Conservation (phyloP, 2,888 invertebrate genomes). For the Tinea semifulvella region DNA sequence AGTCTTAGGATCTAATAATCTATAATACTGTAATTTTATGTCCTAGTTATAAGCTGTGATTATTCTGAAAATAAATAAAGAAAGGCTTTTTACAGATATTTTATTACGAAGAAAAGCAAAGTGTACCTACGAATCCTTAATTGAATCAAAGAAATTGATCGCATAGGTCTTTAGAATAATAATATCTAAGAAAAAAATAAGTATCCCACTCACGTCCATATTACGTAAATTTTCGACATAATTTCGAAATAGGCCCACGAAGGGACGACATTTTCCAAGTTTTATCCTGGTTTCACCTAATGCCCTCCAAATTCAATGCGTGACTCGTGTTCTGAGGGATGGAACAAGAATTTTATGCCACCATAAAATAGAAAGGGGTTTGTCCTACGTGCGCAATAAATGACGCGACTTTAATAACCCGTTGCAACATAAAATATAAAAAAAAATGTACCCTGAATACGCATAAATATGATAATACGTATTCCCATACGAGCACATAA, state of each 20-base stretch:
- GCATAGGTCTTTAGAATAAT: not conserved
- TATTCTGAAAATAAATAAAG: too few species aligned
- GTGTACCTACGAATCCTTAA: too few species aligned
- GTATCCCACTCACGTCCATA: not conserved
- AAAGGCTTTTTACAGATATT: too few species aligned
- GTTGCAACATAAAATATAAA: slow-evolving; percentile 1
- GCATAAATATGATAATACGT: too few species aligned
- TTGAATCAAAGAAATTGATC: too few species aligned
- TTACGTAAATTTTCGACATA: slow-evolving; percentile 10
- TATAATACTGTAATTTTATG: too few species aligned
- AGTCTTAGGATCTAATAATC: too few species aligned
- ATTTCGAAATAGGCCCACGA: not conserved
- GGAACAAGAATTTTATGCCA: slow-evolving; percentile 5
- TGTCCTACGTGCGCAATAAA: not conserved
- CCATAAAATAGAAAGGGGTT: not conserved
- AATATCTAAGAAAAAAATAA: not conserved
- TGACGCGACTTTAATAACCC: not conserved
- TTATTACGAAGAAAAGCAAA: too few species aligned
- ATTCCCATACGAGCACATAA: too few species aligned
- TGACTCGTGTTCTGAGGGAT: slow-evolving; percentile 9
- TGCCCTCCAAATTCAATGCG: slow-evolving; percentile 9
- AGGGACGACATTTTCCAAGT: slow-evolving; percentile 4
- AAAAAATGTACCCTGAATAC: not conserved
- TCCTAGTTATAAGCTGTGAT: too few species aligned
- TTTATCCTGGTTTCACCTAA: slow-evolving; percentile 7